A percentile compares a stretch with the other conserved stretches of the same genome.
Evolutionary conservation across 2,888 invertebrate species (phyloP).

Genomic region (Pegoplata infirma): DNA sequence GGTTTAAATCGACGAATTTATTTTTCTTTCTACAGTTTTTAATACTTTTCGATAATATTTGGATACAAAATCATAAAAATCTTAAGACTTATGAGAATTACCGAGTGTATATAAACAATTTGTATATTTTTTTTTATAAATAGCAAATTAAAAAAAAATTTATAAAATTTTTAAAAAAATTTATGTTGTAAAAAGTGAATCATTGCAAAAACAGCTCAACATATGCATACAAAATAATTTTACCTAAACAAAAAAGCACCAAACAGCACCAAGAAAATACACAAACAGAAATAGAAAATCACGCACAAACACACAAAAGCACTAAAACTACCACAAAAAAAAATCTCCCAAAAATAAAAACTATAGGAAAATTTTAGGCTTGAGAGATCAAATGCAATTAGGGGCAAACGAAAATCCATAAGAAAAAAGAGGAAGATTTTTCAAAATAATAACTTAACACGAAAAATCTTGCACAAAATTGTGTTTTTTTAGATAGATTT

Average conservation of each 20-base stretch:
- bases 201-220: constrained; percentile 67
- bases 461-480: too few relatives aligned
- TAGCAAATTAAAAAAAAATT: constrained; percentile 9
- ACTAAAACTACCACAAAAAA: constrained; percentile 12
- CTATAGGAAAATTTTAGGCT: too few relatives aligned
- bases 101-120: too few relatives aligned
- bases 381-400: too few relatives aligned
- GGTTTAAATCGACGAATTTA: not conserved
- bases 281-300: constrained; percentile 50
- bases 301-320: constrained; percentile 16
- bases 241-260: constrained; percentile 46
- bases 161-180: not conserved
- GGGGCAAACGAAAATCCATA: too few relatives aligned
- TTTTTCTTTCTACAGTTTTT: not conserved
- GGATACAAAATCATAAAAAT: too few relatives aligned
- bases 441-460: too few relatives aligned
- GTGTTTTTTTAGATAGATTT: too few relatives aligned
- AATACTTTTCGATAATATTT: not conserved
- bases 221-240: constrained; percentile 57
- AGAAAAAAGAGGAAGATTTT: too few relatives aligned
- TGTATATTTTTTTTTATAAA: not conserved
- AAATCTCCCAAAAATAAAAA: constrained; percentile 37
- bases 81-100: too few relatives aligned
- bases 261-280: constrained; percentile 53
- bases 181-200: constrained; percentile 34